Percentiles rank a stretch among this genome's conserved stretches.
These are phyloP conservation scores for Heliconius hewitsoni DNA, from an alignment of 1,140 invertebrate species.

Conservation along the genomic window DNA sequence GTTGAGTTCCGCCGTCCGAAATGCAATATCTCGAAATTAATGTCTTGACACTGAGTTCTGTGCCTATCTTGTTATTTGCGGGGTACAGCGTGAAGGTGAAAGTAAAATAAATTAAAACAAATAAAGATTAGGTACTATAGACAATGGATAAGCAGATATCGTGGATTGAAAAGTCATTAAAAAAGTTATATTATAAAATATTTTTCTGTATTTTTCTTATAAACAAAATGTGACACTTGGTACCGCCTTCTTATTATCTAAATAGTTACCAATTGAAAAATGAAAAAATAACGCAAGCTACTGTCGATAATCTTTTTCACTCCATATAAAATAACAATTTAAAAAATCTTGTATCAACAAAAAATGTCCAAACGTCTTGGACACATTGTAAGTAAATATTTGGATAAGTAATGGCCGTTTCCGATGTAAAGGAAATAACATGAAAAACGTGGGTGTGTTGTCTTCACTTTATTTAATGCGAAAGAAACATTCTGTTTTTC, in stretches of 20 bases:
- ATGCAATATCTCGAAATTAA: too few species aligned
- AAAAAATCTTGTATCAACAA: conserved; percentile 34
- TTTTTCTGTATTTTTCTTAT: too few species aligned
- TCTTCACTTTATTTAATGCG: conserved; percentile 28
- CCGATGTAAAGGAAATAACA: conserved; percentile 36
- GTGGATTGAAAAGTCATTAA: too few species aligned
- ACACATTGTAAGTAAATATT: conserved; percentile 45
- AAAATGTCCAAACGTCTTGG: background rate
- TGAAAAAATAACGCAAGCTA: too few species aligned
- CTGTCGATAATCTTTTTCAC: background rate
- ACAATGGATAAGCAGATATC: too few species aligned
- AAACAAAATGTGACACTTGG: too few species aligned
- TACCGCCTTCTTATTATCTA: too few species aligned
- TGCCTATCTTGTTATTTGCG: too few species aligned
- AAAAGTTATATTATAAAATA: too few species aligned
- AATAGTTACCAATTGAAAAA: too few species aligned
- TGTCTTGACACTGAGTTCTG: too few species aligned
- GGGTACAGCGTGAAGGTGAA: too few species aligned
- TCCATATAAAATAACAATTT: background rate
- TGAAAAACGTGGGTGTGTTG: conserved; percentile 26
- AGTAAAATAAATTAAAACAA: background rate
- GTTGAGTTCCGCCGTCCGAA: background rate
- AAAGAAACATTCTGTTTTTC: conserved; percentile 24
- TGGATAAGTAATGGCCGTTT: conserved; percentile 49
- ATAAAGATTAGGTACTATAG: background rate